phyloP scores from a whole-genome alignment of 2,113 vertebrate species.

The Pelecanoides urinatrix region DNA sequence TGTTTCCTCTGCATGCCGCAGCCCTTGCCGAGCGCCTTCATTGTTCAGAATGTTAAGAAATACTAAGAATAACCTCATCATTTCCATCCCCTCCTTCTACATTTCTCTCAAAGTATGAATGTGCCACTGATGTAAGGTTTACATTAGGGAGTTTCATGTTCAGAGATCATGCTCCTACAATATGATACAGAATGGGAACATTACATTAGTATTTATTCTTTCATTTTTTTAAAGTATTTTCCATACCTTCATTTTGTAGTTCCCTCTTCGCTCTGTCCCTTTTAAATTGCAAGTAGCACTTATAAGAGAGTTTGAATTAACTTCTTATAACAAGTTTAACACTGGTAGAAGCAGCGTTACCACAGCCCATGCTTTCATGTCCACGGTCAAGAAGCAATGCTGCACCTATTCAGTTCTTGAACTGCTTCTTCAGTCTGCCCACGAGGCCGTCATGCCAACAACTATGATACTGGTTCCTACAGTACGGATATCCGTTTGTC shows the following conservation, averaged over 20 bases:
- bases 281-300: neutral
- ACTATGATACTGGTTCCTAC: neutral
- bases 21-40: neutral
- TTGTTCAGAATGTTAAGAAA: constrained; percentile 36
- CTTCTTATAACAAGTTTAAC: neutral
- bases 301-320: neutral
- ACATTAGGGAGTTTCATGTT: neutral
- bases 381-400: neutral
- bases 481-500: neutral
- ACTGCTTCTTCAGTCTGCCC: neutral
- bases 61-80: neutral
- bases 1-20: constrained; percentile 29
- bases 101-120: neutral
- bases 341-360: neutral
- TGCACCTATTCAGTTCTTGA: neutral
- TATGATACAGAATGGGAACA: neutral
- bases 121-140: neutral
- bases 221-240: neutral
- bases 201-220: neutral
- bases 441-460: neutral
- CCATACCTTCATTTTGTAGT: neutral
- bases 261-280: neutral
- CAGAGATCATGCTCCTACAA: neutral
- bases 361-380: neutral
- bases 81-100: neutral